These are phyloP conservation scores for Protosalanx chinensis DNA, from an alignment of 2,797 vertebrate genomes.

Conservation along the genomic window DNA sequence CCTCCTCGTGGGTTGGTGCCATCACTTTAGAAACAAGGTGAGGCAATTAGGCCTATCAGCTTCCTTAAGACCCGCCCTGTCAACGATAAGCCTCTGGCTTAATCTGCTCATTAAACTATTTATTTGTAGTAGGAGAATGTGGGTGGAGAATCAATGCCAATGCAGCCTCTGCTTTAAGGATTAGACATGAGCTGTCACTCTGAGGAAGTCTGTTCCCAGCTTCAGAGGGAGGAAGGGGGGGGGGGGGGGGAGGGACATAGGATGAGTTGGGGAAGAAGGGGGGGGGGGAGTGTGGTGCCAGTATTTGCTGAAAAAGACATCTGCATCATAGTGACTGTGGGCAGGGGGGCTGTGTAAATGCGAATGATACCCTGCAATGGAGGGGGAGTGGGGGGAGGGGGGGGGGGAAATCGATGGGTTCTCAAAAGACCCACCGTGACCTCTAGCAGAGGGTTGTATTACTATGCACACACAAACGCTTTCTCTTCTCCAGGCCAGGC, in stretches of 20 bases:
- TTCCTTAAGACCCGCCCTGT: conserved; percentile 19
- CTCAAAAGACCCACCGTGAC: conserved; percentile 22
- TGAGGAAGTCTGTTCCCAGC: neutral
- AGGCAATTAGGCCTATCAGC: conserved; percentile 29
- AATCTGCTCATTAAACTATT: conserved; percentile 34
- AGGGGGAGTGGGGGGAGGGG: conserved; percentile 5
- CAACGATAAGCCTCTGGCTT: conserved; percentile 21
- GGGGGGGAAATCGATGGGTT: conserved; percentile 25
- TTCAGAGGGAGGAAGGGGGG: conserved; percentile 1
- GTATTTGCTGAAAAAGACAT: conserved; percentile 5
- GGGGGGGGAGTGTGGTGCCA: neutral
- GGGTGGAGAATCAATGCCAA: conserved; percentile 22
- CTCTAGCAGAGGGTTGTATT: conserved; percentile 19
- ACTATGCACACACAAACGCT: neutral
- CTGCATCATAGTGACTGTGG: neutral
- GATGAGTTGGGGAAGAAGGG: neutral
- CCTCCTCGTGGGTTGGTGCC: neutral
- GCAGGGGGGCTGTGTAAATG: conserved; percentile 20
- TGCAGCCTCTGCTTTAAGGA: conserved; percentile 22
- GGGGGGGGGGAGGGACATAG: neutral
- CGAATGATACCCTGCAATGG: conserved; percentile 22
- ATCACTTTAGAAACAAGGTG: conserved; percentile 16
- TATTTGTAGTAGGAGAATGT: conserved; percentile 19
- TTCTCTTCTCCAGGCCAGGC: neutral
- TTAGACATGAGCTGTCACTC: conserved; percentile 27